Percentiles rank a stretch among this genome's conserved stretches.
Conservation (phyloP, 2,888 invertebrate species). For the Brachypterus glaber region DNA sequence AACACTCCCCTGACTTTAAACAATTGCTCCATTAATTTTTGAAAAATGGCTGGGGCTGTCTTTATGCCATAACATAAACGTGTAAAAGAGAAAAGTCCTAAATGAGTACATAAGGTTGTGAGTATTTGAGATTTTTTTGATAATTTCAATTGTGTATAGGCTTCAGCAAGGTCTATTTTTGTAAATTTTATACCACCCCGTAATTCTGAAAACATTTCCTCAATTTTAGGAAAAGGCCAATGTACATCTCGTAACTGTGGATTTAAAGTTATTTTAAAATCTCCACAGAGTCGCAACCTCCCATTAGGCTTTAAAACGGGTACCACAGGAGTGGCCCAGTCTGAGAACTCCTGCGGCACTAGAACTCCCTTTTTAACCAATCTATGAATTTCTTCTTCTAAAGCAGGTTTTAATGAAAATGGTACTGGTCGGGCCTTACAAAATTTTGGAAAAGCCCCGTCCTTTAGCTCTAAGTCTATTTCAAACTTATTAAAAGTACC, state of each 20-base stretch:
- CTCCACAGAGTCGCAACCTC: not conserved
- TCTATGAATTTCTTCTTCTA: not conserved
- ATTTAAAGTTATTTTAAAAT: not conserved
- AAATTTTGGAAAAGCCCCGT: too few species aligned
- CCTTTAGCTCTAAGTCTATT: too few species aligned
- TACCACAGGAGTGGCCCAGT: not conserved
- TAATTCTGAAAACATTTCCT: constrained; percentile 1
- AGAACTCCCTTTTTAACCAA: not conserved
- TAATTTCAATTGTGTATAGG: constrained; percentile 1
- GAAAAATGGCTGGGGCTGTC: not conserved
- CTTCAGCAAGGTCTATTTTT: constrained; percentile 1
- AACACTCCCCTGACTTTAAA: too few species aligned
- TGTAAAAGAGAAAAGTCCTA: too few species aligned
- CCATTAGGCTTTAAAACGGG: not conserved
- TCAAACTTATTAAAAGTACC: too few species aligned
- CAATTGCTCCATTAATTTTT: too few species aligned
- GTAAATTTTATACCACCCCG: not conserved
- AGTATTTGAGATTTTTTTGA: too few species aligned
- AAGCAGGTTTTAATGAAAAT: not conserved
- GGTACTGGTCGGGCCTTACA: not conserved
- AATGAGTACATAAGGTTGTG: too few species aligned
- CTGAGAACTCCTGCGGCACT: not conserved
- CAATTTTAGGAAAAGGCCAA: not conserved
- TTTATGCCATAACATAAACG: not conserved
- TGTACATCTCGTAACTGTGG: not conserved